These are phyloP conservation scores for Siniperca undulata DNA, from an alignment of 2,797 vertebrate species.

Conservation along the genomic window DNA sequence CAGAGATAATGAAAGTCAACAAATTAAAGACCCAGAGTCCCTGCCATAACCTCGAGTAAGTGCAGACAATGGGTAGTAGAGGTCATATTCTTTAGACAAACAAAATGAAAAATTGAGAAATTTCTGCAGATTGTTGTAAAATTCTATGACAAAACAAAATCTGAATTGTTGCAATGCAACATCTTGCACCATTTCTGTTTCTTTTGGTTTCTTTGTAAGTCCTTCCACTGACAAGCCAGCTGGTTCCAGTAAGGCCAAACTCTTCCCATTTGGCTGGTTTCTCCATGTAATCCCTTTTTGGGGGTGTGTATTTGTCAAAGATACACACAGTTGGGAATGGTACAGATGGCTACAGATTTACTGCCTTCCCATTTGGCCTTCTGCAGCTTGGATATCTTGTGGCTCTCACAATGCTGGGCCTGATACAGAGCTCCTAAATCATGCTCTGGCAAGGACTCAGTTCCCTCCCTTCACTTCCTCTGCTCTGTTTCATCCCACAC, in stretches of 20 bases:
- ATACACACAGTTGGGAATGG: slow-evolving; percentile 82
- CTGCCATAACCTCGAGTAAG: neutral
- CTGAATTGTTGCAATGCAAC: slow-evolving; percentile 64
- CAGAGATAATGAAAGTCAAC: slow-evolving; percentile 69
- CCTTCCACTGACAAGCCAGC: slow-evolving; percentile 78
- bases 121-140: slow-evolving; percentile 19
- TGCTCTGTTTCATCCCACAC: slow-evolving; percentile 61
- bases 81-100: slow-evolving; percentile 21
- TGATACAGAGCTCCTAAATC: slow-evolving; percentile 84
- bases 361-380: slow-evolving; percentile 80
- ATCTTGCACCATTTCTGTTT: slow-evolving; percentile 67
- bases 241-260: slow-evolving; percentile 79
- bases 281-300: slow-evolving; percentile 79
- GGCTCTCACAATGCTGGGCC: slow-evolving; percentile 78
- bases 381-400: slow-evolving; percentile 76
- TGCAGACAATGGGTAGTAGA: neutral
- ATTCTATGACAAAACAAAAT: slow-evolving; percentile 33
- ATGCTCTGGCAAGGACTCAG: slow-evolving; percentile 75
- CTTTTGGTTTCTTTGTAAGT: slow-evolving; percentile 78
- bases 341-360: slow-evolving; percentile 87
- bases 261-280: slow-evolving; percentile 81
- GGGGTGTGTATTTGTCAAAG: slow-evolving; percentile 80
- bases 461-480: slow-evolving; percentile 60
- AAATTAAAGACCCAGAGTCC: slow-evolving; percentile 36
- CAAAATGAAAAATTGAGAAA: neutral